These are phyloP conservation scores for Ips typographus DNA, from an alignment of 1,140 invertebrate species.

Conservation along the genomic window DNA sequence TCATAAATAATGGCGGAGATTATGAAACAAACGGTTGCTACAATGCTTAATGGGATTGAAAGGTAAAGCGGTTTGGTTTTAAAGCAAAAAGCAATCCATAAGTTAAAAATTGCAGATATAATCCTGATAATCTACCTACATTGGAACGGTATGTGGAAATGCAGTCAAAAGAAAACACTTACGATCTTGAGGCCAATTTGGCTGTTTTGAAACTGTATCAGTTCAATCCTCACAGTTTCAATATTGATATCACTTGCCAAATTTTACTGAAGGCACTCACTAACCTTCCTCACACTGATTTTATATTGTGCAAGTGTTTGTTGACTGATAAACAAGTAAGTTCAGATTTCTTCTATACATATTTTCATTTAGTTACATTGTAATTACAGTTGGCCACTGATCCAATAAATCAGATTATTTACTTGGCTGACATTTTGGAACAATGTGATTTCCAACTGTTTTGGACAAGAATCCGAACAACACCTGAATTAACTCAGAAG, in stretches of 20 bases:
- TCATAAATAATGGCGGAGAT: constrained; percentile 62
- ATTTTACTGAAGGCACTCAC: constrained; percentile 94
- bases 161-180: constrained; percentile 90
- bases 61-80: constrained; percentile 57
- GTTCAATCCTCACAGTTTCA: constrained; percentile 88
- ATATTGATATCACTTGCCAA: constrained; percentile 76
- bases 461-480: constrained; percentile 76
- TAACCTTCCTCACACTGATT: constrained; percentile 95
- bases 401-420: constrained; percentile 82
- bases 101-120: constrained; percentile 69
- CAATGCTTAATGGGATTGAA: constrained; percentile 77
- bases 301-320: constrained; percentile 94
- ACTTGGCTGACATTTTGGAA: constrained; percentile 88
- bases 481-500: constrained; percentile 69
- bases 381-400: constrained; percentile 71
- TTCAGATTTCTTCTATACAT: constrained; percentile 18
- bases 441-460: constrained; percentile 91
- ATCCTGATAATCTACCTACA: constrained; percentile 87
- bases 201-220: constrained; percentile 91
- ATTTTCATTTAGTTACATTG: not conserved
- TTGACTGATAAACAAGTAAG: constrained; percentile 82
- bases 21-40: constrained; percentile 73
- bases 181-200: constrained; percentile 95
- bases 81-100: constrained; percentile 14
- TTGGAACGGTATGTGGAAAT: constrained; percentile 91